phyloP scores from a whole-genome alignment of 2,888 invertebrate species.

The Phortica okadai region DNA sequence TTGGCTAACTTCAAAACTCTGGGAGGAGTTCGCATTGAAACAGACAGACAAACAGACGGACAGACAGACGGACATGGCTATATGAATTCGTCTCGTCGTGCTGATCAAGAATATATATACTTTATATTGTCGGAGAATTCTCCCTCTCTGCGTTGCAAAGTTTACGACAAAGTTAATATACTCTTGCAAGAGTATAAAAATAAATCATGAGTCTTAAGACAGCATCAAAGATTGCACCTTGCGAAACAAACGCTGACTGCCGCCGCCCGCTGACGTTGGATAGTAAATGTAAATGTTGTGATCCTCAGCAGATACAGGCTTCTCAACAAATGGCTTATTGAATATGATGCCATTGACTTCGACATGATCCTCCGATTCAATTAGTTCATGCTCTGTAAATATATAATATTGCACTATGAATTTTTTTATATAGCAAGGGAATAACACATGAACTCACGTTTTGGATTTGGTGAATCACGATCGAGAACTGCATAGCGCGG shows the following conservation, averaged over 20 bases:
- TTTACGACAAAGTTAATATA: no score
- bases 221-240: conserved; percentile 81
- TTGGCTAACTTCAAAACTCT: no score
- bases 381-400: conserved; percentile 88
- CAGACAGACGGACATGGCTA: no score
- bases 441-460: conserved; percentile 80
- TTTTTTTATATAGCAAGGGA: no score
- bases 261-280: conserved; percentile 98
- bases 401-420: conserved; percentile 25
- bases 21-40: no score
- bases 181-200: neutral
- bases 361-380: conserved; percentile 97
- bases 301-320: conserved; percentile 99
- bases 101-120: no score
- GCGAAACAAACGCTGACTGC: conserved; percentile 97
- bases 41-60: no score
- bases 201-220: neutral
- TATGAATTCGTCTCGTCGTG: no score
- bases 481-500: conserved; percentile 98
- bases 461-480: conserved; percentile 93
- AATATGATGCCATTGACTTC: conserved; percentile 97
- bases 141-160: no score
- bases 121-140: no score
- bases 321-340: conserved; percentile 99
- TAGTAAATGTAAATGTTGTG: conserved; percentile 99